Percentiles rank a stretch among this genome's conserved stretches.
Evolutionary conservation across 2,113 vertebrate genomes (phyloP).

Genomic region (Oryzias woworae): DNA sequence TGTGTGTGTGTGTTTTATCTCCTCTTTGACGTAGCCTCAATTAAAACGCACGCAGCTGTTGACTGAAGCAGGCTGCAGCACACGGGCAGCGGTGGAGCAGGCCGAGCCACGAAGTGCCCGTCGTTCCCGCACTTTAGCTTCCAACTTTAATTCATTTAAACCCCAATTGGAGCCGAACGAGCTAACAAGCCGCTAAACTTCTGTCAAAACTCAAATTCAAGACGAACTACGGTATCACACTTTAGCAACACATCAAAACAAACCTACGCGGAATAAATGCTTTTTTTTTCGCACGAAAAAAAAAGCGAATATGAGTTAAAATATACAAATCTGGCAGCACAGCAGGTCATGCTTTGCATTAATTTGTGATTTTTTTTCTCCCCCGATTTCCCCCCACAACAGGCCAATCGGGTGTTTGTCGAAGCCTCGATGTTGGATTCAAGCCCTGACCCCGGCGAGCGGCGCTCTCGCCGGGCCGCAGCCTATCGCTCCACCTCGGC

Average conservation of each 20-base stretch:
- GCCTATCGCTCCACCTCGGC: slow-evolving; percentile 79
- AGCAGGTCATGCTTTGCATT: slow-evolving; percentile 69
- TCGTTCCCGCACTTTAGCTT: slow-evolving; percentile 49
- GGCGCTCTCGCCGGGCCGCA: slow-evolving; percentile 76
- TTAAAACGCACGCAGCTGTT: slow-evolving; percentile 64
- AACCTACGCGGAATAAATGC: slow-evolving; percentile 50
- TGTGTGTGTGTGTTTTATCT: background rate
- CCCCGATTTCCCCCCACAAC: slow-evolving; percentile 56
- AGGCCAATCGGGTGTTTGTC: slow-evolving; percentile 80
- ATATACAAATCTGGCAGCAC: slow-evolving; percentile 59
- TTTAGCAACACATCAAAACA: slow-evolving; percentile 36
- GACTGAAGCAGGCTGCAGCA: slow-evolving; percentile 48
- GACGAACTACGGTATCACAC: slow-evolving; percentile 44
- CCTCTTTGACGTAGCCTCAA: slow-evolving; percentile 59
- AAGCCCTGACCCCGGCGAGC: slow-evolving; percentile 75
- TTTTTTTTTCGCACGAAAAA: slow-evolving; percentile 58
- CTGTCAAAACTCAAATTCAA: slow-evolving; percentile 7
- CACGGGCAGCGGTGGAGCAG: slow-evolving; percentile 43
- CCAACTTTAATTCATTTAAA: slow-evolving; percentile 58
- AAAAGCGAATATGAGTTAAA: slow-evolving; percentile 59
- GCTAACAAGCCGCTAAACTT: slow-evolving; percentile 27
- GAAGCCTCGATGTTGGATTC: slow-evolving; percentile 81
- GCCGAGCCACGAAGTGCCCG: slow-evolving; percentile 39
- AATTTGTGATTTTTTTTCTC: slow-evolving; percentile 68
- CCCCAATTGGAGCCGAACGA: slow-evolving; percentile 21